These are phyloP conservation scores for Melanotaenia boesemani DNA, from an alignment of 2,797 vertebrate genomes.

Conservation along the genomic window DNA sequence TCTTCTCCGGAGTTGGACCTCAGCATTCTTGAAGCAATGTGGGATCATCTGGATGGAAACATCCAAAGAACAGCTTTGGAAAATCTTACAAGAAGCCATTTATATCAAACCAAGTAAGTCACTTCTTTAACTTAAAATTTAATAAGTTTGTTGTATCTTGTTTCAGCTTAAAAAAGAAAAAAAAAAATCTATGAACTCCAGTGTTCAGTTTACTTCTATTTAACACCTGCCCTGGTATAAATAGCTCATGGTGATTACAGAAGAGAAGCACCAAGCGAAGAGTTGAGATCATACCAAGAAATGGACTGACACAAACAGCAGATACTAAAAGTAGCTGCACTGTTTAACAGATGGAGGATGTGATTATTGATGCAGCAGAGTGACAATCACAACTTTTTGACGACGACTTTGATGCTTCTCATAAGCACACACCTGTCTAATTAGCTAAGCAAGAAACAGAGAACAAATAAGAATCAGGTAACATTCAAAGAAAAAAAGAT, in stretches of 20 bases:
- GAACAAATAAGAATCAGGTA: constrained; percentile 24
- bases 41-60: too few species aligned
- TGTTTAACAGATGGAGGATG: constrained; percentile 64
- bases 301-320: constrained; percentile 13
- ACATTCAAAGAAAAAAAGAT: constrained; percentile 33
- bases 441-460: constrained; percentile 25
- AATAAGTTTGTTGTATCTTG: not conserved
- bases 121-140: too few species aligned
- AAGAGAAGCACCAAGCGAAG: constrained; percentile 6
- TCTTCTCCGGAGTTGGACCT: too few species aligned
- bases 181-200: too few species aligned
- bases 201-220: too few species aligned
- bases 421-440: constrained; percentile 52
- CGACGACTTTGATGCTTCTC: not conserved
- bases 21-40: too few species aligned
- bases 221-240: not conserved
- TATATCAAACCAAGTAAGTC: too few species aligned
- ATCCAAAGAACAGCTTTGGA: too few species aligned
- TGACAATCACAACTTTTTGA: constrained; percentile 49
- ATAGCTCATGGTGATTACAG: not conserved
- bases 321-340: constrained; percentile 38
- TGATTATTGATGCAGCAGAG: constrained; percentile 60
- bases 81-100: too few species aligned
- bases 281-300: constrained; percentile 14
- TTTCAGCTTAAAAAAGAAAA: not conserved